Base-by-base conservation (phyloP, 2,797 vertebrate species). In the Telmatherina bonti region DNA sequence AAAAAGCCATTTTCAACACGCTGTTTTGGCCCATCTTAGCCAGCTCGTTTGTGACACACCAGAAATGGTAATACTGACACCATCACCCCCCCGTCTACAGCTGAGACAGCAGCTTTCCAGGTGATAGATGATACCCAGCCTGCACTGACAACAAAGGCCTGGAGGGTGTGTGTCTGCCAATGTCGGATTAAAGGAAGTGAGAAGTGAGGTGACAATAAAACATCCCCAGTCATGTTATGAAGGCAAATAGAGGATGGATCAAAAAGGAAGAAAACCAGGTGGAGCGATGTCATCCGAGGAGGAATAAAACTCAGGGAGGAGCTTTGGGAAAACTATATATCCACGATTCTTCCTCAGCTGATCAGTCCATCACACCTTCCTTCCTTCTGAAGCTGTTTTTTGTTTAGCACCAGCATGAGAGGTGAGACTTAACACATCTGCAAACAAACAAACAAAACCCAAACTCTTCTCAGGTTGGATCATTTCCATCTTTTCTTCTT, bases 321-420 rank as follows among this genome's bases (percentile, higher is more conserved):
- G 76, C 78, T 22, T 31, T 24, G 11, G 24, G 31, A 70, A 38
- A 75, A 70, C 72, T 78, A 86, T 85, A 90, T 79, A 91, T 76
- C 65, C 29, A 29, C 5, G n/a, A 36, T 5, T 53, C 54, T 52
- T 76, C 68, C 49, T 76, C 52, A 35, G 36, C 13, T 41, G 45
- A 55, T 41, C 63, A 70, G 55, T 75, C 29, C 13, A 29, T 67
- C 74, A 68, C 54, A 63, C 30, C 41, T 49, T 78, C 57, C 54
- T 38, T 80, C 56, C 67, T 24, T 55, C 59, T 62, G 54, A 70
- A 56, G 63, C 47, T 29, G 53, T 71, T 72, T 31, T 41, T 38
- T 63, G 2, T 71, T 73, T 53, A 62, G 36, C 47, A 4, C 67
- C 85, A 72, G 68, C 80, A 95, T 95, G 94, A 94, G 75, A 93